Conservation (phyloP, 2,113 vertebrate species). For the Tachuris rubrigastra region DNA sequence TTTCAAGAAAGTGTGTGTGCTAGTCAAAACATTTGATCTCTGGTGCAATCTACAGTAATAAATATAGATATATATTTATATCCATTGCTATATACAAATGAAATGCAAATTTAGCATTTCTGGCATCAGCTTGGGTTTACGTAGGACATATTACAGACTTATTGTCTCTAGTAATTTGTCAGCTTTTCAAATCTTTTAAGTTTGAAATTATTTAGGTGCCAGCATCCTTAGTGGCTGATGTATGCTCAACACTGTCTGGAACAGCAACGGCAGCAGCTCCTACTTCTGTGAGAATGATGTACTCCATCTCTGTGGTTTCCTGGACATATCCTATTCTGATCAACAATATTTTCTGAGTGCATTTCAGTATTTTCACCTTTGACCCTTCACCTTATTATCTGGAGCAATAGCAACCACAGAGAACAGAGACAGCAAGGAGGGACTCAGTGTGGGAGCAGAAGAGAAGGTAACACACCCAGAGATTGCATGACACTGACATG, state of each 20-base stretch:
- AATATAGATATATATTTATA: background rate
- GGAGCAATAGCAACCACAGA: background rate
- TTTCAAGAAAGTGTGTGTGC: background rate
- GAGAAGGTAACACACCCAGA: background rate
- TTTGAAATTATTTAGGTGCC: background rate
- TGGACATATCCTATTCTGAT: background rate
- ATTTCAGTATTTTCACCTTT: background rate
- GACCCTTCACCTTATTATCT: accelerated
- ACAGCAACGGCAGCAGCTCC: background rate
- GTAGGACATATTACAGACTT: background rate
- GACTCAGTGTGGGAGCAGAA: background rate
- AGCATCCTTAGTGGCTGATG: background rate
- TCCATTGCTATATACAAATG: background rate
- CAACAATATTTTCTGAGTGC: background rate
- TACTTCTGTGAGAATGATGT: background rate
- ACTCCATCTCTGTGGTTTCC: background rate
- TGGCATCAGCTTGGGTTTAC: background rate
- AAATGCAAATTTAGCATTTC: background rate
- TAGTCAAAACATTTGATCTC: background rate
- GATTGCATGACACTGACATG: background rate
- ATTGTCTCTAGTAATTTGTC: background rate
- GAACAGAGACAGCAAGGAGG: background rate
- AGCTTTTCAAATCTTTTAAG: background rate
- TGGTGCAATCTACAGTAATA: background rate
- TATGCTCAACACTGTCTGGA: background rate